Evolutionary conservation across 2,888 invertebrate species (phyloP).

Genomic region (Anthrax anthrax): DNA sequence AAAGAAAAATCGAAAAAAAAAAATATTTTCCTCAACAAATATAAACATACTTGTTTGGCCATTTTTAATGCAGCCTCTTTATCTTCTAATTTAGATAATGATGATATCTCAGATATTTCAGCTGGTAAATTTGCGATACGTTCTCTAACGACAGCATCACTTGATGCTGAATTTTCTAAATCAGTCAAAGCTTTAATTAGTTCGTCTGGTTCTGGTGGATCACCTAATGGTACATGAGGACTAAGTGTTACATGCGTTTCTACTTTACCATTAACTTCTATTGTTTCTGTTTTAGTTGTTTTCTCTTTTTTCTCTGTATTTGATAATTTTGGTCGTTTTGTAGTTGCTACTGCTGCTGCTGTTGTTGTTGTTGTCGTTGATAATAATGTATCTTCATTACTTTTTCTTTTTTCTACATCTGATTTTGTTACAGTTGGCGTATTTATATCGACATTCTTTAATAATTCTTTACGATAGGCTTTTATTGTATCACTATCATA

Average conservation of each 20-base stretch:
- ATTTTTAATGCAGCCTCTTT: conserved; percentile 66
- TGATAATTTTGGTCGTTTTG: conserved; percentile 5
- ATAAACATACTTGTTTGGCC: conserved; percentile 56
- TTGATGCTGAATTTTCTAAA: conserved; percentile 87
- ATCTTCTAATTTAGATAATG: conserved; percentile 74
- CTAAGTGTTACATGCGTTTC: conserved; percentile 65
- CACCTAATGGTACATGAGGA: conserved; percentile 62
- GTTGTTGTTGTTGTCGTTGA: conserved; percentile 10
- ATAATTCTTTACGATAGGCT: conserved; percentile 46
- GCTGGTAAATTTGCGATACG: conserved; percentile 86
- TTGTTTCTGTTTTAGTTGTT: conserved; percentile 37
- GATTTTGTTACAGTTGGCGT: conserved; percentile 8
- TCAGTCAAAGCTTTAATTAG: conserved; percentile 71
- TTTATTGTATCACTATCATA: conserved; percentile 69
- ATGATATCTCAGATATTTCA: conserved; percentile 83
- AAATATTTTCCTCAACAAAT: too few relatives aligned
- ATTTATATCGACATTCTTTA: neutral
- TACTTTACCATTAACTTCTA: conserved; percentile 53
- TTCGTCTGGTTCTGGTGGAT: conserved; percentile 87
- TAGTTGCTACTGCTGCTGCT: neutral
- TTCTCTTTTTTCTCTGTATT: conserved; percentile 18
- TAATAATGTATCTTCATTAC: conserved; percentile 4
- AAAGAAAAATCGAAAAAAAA: too few relatives aligned
- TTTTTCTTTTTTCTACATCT: conserved; percentile 7
- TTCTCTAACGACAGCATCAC: conserved; percentile 84